Conservation (phyloP, 2,113 vertebrate species). For the Rhinogobius similis region DNA sequence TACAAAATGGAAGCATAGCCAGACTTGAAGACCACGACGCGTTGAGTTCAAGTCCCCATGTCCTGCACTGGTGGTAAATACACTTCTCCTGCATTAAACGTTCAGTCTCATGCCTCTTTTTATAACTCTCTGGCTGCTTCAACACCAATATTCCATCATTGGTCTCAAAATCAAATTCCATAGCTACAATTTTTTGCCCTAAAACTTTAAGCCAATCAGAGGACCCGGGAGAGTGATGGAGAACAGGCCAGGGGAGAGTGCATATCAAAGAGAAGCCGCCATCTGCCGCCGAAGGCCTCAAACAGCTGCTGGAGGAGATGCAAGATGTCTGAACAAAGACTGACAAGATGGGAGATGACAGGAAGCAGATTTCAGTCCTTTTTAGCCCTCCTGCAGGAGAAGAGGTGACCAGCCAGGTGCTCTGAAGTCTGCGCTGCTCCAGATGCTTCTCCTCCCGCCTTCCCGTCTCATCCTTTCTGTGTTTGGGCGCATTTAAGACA, state of each 20-base stretch:
- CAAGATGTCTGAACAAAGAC: constrained; percentile 90
- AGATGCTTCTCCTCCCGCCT: constrained; percentile 81
- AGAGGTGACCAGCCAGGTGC: constrained; percentile 78
- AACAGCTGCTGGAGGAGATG: constrained; percentile 89
- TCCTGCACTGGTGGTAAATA: too few species aligned
- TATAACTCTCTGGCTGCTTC: too few species aligned
- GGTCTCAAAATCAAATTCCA: not conserved
- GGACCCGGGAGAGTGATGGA: constrained; percentile 12
- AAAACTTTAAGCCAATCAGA: constrained; percentile 56
- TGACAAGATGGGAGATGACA: constrained; percentile 98
- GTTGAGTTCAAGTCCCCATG: too few species aligned
- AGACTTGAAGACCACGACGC: too few species aligned
- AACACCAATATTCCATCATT: not conserved
- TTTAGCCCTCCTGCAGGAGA: constrained; percentile 66
- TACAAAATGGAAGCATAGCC: too few species aligned
- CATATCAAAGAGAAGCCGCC: constrained; percentile 86
- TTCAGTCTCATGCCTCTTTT: too few species aligned
- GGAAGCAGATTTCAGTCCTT: constrained; percentile 91
- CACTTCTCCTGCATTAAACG: too few species aligned
- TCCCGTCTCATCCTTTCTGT: not conserved
- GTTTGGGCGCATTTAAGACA: not conserved
- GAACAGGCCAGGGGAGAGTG: constrained; percentile 51
- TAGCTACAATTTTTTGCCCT: constrained; percentile 12
- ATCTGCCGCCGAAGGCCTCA: constrained; percentile 87
- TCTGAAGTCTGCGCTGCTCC: constrained; percentile 86